Percentiles rank a stretch among this genome's conserved stretches.
Conservation (phyloP, 2,797 vertebrate species). For the Protosalanx chinensis region DNA sequence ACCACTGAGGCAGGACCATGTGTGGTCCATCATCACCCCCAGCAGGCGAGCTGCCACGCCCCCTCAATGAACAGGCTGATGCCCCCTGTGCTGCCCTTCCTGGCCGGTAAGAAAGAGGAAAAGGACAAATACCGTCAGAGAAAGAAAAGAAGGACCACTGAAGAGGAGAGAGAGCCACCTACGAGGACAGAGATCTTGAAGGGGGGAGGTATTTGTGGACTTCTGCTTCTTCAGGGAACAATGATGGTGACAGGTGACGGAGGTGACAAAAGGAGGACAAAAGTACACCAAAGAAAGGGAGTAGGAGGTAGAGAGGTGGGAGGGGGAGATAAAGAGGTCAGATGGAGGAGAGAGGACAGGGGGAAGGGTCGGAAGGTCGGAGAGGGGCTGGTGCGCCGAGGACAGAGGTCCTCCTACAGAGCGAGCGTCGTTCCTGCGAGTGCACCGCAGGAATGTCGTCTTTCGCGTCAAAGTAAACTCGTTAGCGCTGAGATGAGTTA, state of each 20-base stretch:
- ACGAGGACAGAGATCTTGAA: background rate
- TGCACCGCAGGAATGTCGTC: slow-evolving; percentile 34
- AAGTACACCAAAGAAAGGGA: slow-evolving; percentile 9
- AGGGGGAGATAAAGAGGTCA: slow-evolving; percentile 4
- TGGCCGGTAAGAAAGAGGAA: slow-evolving; percentile 53
- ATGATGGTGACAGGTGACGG: slow-evolving; percentile 65
- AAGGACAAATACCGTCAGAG: slow-evolving; percentile 38
- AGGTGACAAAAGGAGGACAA: slow-evolving; percentile 17
- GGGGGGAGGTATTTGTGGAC: slow-evolving; percentile 13
- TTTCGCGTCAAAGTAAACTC: slow-evolving; percentile 32
- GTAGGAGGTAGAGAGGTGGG: slow-evolving; percentile 29
- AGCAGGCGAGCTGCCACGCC: slow-evolving; percentile 58
- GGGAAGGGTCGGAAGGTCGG: slow-evolving; percentile 10
- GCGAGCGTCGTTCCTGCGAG: slow-evolving; percentile 33
- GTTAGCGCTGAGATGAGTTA: slow-evolving; percentile 28
- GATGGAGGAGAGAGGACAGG: slow-evolving; percentile 2
- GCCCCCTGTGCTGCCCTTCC: slow-evolving; percentile 53
- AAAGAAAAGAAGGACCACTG: slow-evolving; percentile 41
- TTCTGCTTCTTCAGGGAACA: slow-evolving; percentile 54
- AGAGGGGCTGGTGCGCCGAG: slow-evolving; percentile 32
- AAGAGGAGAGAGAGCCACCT: slow-evolving; percentile 19
- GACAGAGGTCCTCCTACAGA: slow-evolving; percentile 9
- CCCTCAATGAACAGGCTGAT: slow-evolving; percentile 61
- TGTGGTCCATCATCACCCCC: slow-evolving; percentile 73
- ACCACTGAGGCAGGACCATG: slow-evolving; percentile 63